Evolutionary conservation across 2,888 invertebrate species (phyloP), one percentile per base, ranked within the genome.

Genomic region (Xanthorhoe spadicearia): DNA sequence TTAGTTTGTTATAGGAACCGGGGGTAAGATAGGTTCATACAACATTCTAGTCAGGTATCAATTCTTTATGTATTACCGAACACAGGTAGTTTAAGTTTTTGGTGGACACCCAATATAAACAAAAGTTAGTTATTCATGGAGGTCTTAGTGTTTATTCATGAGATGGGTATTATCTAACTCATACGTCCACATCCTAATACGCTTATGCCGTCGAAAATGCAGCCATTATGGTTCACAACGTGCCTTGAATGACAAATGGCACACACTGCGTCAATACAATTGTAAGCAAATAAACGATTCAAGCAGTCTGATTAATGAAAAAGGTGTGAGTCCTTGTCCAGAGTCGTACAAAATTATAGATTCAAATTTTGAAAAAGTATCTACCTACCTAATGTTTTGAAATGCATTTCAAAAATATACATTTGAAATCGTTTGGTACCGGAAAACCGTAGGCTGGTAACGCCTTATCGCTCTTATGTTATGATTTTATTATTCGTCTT

Each of bases 161-260:
- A 80, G n/a, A 13, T 51, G 18, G 74, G 75, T 82, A 85, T 89
- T 88, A 88, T 86, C 83, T 83, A 81, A 82, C 85, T 77, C 81
- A 87, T 87, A 85, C 83, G 88, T 85, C 80, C 77, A 83, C 82
- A 80, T 74, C 89, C 88, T 82, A 83, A 85, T 73, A 69, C 63
- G 84, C 82, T 73, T 69, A 70, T 73, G 79, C 76, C 85, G 82
- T 73, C 89, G 90, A 92, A 92, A 87, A 88, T 87, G 86, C 87
- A 86, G 75, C 86, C 74, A 80, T 83, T 88, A 87, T 85, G 86
- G 90, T 78, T 72, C 76, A 75, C 73, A 72, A 75, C 84, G 80
- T 84, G 85, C 73, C 68, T 72, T 73, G 90, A 88, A 89, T 92
- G 75, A 69, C 76, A 81, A 86, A 81, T 75, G 75, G 67, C 72